Conservation (phyloP, 2,797 vertebrate species). For the Myotis daubentonii region DNA sequence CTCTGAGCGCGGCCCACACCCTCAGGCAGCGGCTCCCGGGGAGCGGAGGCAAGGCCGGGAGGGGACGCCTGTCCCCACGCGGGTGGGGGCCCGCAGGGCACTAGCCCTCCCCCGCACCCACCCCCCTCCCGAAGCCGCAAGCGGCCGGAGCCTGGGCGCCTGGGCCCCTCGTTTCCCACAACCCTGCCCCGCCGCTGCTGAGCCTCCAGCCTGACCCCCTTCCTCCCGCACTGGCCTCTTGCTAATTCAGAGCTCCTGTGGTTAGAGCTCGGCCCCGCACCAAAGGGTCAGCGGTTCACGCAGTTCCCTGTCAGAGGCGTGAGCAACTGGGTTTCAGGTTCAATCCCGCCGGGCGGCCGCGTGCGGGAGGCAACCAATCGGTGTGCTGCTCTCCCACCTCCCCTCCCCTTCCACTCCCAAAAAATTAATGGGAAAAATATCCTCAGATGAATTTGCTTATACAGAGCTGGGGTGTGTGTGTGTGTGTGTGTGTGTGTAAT, state of each 20-base stretch:
- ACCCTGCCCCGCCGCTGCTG: not conserved
- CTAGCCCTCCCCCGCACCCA: too few species aligned
- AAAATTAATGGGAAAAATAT: not conserved
- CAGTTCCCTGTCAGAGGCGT: too few species aligned
- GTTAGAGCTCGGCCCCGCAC: too few species aligned
- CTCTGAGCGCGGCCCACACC: too few species aligned
- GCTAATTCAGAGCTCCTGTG: not conserved
- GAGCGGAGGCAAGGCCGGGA: not conserved
- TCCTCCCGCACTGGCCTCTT: not conserved
- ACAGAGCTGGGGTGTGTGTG: too few species aligned
- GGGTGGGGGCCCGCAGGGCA: too few species aligned
- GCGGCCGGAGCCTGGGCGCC: not conserved
- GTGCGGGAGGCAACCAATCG: not conserved
- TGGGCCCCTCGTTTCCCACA: not conserved
- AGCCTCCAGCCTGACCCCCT: not conserved
- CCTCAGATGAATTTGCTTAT: not conserved
- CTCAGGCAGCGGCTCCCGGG: too few species aligned
- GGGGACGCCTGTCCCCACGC: not conserved
- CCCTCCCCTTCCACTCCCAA: too few species aligned
- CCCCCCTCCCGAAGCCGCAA: too few species aligned
- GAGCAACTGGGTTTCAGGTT: not conserved
- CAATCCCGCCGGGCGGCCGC: rapidly evolving
- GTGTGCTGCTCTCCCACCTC: not conserved
- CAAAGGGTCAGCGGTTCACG: too few species aligned
- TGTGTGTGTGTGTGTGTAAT: too few species aligned